These are phyloP conservation scores for Pollimyrus isidori DNA, from an alignment of 2,113 vertebrate species.

Conservation along the genomic window DNA sequence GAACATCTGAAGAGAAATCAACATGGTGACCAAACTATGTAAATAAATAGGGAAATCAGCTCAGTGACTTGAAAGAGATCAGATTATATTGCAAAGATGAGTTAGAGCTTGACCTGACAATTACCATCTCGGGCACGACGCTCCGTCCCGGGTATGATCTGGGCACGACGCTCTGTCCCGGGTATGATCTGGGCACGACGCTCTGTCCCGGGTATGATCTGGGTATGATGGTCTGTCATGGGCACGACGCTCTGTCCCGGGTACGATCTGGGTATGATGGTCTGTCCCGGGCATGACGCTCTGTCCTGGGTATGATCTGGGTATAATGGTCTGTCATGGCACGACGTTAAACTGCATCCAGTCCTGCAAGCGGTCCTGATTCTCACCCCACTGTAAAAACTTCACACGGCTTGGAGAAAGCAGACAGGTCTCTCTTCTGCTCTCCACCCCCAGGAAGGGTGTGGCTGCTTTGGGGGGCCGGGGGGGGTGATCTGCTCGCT, in stretches of 20 bases:
- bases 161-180: neutral
- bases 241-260: too few relatives aligned
- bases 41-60: neutral
- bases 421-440: neutral
- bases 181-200: too few relatives aligned
- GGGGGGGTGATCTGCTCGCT: neutral
- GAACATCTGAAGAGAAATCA: neutral
- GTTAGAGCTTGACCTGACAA: neutral
- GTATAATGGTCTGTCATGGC: too few relatives aligned
- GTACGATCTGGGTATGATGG: too few relatives aligned
- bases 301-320: neutral
- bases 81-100: neutral
- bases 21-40: neutral
- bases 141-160: too few relatives aligned
- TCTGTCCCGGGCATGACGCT: too few relatives aligned
- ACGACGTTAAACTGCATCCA: neutral
- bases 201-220: too few relatives aligned
- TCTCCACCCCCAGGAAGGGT: neutral
- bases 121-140: too few relatives aligned
- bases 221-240: too few relatives aligned
- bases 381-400: neutral
- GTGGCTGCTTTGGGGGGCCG: too few relatives aligned
- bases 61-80: neutral
- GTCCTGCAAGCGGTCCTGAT: neutral
- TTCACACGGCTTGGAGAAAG: neutral